Percentiles rank a stretch among this genome's conserved stretches.
phyloP scores from a whole-genome alignment of 2,888 invertebrate genomes.

The Drosophila paramelanica region DNA sequence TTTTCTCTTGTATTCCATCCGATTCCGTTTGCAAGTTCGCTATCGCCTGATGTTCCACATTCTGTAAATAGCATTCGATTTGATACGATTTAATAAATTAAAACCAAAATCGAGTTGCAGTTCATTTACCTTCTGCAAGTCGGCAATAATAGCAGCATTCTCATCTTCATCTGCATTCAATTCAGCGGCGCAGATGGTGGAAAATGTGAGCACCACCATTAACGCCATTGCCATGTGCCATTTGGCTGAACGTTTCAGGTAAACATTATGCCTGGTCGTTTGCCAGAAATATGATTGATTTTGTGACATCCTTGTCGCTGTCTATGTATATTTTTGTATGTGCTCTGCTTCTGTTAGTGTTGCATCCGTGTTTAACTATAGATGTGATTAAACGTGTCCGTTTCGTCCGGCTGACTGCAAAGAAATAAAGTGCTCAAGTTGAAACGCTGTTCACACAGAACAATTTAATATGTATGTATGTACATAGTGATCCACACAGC shows the following conservation, averaged over 20 bases:
- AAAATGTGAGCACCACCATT: slow-evolving; percentile 81
- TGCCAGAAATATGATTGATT: slow-evolving; percentile 85
- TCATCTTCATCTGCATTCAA: slow-evolving; percentile 69
- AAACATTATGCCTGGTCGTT: slow-evolving; percentile 84
- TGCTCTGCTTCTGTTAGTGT: slow-evolving; percentile 10
- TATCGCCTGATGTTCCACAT: slow-evolving; percentile 43
- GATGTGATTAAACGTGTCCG: slow-evolving; percentile 47
- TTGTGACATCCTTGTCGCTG: slow-evolving; percentile 81
- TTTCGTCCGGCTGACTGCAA: slow-evolving; percentile 55
- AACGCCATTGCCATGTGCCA: slow-evolving; percentile 82
- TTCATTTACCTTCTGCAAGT: slow-evolving; percentile 67
- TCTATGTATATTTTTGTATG: slow-evolving; percentile 15
- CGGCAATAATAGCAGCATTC: slow-evolving; percentile 61
- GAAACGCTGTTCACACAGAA: slow-evolving; percentile 30
- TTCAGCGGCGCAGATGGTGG: slow-evolving; percentile 83
- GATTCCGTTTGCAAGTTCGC: slow-evolving; percentile 21
- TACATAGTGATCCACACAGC: slow-evolving; percentile 26
- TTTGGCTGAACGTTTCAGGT: slow-evolving; percentile 82
- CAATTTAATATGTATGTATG: slow-evolving; percentile 4
- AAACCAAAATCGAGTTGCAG: background rate
- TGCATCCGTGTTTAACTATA: slow-evolving; percentile 30
- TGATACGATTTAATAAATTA: background rate
- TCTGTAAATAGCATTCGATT: slow-evolving; percentile 22
- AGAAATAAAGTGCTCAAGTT: slow-evolving; percentile 46
- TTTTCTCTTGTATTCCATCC: slow-evolving; percentile 40